Base-by-base conservation (phyloP, 2,113 vertebrate species). In the Lepus timidus region DNA sequence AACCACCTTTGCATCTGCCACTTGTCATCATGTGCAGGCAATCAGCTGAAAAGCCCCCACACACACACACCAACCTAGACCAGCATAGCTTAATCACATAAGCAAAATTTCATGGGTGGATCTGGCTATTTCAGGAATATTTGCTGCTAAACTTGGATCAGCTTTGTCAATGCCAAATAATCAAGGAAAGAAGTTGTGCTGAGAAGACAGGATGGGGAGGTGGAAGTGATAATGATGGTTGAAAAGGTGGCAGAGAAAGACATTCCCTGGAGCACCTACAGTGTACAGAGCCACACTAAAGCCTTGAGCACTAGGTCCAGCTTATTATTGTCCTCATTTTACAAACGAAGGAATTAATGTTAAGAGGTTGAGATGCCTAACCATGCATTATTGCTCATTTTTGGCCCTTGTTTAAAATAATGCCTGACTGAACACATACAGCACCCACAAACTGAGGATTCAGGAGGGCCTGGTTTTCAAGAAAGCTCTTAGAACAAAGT, bases 391-490 rank as follows among this genome's bases (percentile, higher is more conserved):
- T 39, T 64, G 70, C 12, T 73, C 36, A 33, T 33, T 82, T 68
- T 89, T 79, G 25, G 68, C 4, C 31, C n/a, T 78, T 44, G 29
- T 74, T 91, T 67, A 84, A 87, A 88, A 89, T 20, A 52, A 73
- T 13, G n/a, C 11, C 61, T 84, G 29, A 29, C 1, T 51, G 23
- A 85, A 70, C 27, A 27, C 16, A 52, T 0, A 75, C 5, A 91
- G 10, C 44, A 44, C 14, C 51, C 25, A 65, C 10, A 8, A 9
- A 70, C 31, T 52, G 22, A 27, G 39, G 23, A 90, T 74, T 87
- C 64, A 87, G 76, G 87, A 71, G 16, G 25, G 14, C 8, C 64
- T 36, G 1, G n/a, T 51, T 88, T 82, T 85, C 27, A 78, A 31
- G 11, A 90, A 76, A 82, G 23, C n/a, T 86, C 55, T 86, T 75